These are phyloP conservation scores for Xestia c-nigrum DNA, from an alignment of 2,888 invertebrate species.

Conservation along the genomic window DNA sequence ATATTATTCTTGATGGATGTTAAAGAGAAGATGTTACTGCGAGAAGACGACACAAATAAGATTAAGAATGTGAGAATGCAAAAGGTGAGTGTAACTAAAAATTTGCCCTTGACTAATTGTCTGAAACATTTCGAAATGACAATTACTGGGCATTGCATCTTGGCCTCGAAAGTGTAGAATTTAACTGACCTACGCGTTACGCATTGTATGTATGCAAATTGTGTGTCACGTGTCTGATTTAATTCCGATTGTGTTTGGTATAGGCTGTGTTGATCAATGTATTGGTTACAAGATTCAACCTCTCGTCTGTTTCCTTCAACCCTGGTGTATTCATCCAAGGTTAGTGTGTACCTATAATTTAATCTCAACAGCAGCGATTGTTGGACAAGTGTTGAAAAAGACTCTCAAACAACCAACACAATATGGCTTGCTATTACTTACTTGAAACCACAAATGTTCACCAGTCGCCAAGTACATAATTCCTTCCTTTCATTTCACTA, in stretches of 20 bases:
- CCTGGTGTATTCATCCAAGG: not conserved
- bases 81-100: not conserved
- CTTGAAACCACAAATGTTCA: slow-evolving; percentile 24
- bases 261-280: slow-evolving; percentile 23
- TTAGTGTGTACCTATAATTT: not conserved
- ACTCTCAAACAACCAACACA: slow-evolving; percentile 9
- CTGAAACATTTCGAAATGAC: slow-evolving; percentile 31
- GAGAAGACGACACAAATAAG: not conserved
- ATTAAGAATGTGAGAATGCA: not conserved
- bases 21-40: not conserved
- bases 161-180: slow-evolving; percentile 45
- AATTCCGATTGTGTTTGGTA: slow-evolving; percentile 50
- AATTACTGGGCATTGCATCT: slow-evolving; percentile 38
- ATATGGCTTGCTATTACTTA: slow-evolving; percentile 6
- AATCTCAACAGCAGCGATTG: not conserved
- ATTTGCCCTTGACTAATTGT: slow-evolving; percentile 23
- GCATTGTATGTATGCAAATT: slow-evolving; percentile 48
- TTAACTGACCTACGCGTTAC: slow-evolving; percentile 53
- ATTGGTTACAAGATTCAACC: slow-evolving; percentile 31
- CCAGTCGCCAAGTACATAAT: slow-evolving; percentile 26
- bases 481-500: slow-evolving; percentile 16
- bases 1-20: not conserved
- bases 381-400: slow-evolving; percentile 26
- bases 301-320: slow-evolving; percentile 24
- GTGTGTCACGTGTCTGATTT: slow-evolving; percentile 27